Evolutionary conservation across 2,888 invertebrate species (phyloP).

Genomic region (Ferrisia virgata): DNA sequence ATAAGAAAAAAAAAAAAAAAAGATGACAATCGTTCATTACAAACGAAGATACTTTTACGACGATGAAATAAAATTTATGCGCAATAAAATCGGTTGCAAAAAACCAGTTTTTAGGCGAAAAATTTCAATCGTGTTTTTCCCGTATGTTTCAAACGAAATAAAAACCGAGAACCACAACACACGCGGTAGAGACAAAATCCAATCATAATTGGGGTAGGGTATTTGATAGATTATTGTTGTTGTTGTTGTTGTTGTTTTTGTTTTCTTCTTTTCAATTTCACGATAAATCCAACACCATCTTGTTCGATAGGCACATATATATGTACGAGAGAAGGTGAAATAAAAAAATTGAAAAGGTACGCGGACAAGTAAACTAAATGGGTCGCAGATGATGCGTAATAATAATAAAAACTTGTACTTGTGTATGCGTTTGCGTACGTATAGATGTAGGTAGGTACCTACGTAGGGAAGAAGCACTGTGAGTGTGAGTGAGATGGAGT

Average conservation of each 20-base stretch:
- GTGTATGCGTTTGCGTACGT: neutral
- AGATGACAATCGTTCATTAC: neutral
- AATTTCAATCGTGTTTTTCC: neutral
- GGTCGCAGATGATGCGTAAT: constrained; percentile 24
- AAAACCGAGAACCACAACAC: neutral
- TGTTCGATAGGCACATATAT: neutral
- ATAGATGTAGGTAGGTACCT: neutral
- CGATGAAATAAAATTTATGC: neutral
- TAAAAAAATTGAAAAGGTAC: neutral
- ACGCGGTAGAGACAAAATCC: neutral
- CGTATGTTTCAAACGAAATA: neutral
- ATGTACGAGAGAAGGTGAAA: neutral
- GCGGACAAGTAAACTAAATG: constrained; percentile 12
- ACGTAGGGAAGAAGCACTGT: neutral
- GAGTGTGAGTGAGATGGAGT: neutral
- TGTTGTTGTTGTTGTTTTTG: too few relatives aligned
- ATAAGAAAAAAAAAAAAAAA: neutral
- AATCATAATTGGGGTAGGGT: neutral
- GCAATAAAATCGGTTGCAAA: neutral
- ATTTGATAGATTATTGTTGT: neutral
- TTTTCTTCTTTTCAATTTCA: neutral
- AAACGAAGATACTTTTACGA: neutral
- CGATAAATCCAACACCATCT: neutral
- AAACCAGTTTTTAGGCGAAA: neutral
- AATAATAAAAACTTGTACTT: neutral